Evolutionary conservation across 2,888 invertebrate species (phyloP), one percentile per base, ranked within the genome.

Genomic region (Drosophila helvetica): DNA sequence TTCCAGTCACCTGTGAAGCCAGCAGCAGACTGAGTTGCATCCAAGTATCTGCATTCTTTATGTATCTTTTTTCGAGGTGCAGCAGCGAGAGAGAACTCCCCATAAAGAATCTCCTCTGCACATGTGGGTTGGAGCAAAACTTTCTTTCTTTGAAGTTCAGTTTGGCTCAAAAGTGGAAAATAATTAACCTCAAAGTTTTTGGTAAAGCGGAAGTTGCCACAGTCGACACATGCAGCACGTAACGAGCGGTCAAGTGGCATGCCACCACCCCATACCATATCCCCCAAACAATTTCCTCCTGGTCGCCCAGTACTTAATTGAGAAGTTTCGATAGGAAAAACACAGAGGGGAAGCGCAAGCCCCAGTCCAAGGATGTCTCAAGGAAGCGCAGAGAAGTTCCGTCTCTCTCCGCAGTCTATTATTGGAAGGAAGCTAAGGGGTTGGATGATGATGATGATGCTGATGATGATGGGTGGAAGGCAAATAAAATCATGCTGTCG

Each of bases 401-500:
- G 30, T 1, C 33, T 72, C 78, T 74, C 71, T 74, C 71, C 30
- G 43, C 59, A 80, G 80, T 83, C 56, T 70, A 82, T 88, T 84
- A 81, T 85, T 75, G 66, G 75, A 77, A 68, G 71, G 79, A 77
- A 89, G 81, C 76, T 62, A 85, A 83, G 81, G 86, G 85, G 84
- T 88, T 84, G 80, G 54, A 77, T 77, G 75, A 69, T 79, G 80
- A 78, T 79, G 81, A 47, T 57, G 67, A 62, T 52, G 56, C 43
- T 59, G 62, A 57, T 54, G 57, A 46, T 33, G 45, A 43, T 45
- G 19, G 56, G 59, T 47, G 27, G 60, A 61, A 56, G 65, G 77
- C 74, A 80, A 79, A 86, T 80, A 80, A 87, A 90, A 80, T 82
- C 89, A 90, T 89, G 80, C 78, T 78, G 76, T 86, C 77, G 90